Base-by-base conservation (phyloP, 2,797 vertebrate species). In the Tachyglossus aculeatus region DNA sequence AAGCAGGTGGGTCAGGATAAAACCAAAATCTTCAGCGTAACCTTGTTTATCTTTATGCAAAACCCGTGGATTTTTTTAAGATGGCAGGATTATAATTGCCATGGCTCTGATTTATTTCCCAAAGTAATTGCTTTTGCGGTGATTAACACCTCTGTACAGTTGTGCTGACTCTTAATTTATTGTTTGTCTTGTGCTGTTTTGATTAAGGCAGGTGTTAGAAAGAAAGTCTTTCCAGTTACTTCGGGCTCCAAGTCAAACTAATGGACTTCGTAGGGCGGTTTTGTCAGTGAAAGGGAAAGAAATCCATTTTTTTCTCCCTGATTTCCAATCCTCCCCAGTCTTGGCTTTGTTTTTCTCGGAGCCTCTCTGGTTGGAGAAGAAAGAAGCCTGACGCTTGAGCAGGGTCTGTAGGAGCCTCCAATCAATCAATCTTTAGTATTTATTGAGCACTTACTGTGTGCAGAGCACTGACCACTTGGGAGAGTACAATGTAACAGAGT, bases 11-110 rank as follows among this genome's bases (percentile, higher is more conserved):
- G 58, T 47, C 45, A 50, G 81, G n/a, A 44, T 57, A 73, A 58
- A 55, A 58, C 68, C 47, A 50, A 64, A 33, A 51, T 58, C 65
- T 68, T 70, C n/a, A 61, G 68, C 65, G 81, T 75, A 72, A 83
- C 82, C 19, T 62, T 82, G 81, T 87, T 82, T 86, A 78, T 83
- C 87, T 88, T 74, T 76, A 68, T 78, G 72, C 60, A 57, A 72
- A 84, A 50, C 29, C 43, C 65, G 60, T 71, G 60, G 69, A 67
- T 74, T 78, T 83, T 76, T 9, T 9, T 8, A 2, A 50, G 48
- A 43, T 14, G 32, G 77, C 15, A 65, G 74, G 43, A 57, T 47
- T 58, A 56, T 80, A 67, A 50, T 57, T 78, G 81, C 64, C 21
- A 66, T 68, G 78, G 58, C 54, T 67, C 36, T 77, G 75, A 54